Conservation (phyloP, 2,888 invertebrate species). For the Lumbricus terrestris region DNA sequence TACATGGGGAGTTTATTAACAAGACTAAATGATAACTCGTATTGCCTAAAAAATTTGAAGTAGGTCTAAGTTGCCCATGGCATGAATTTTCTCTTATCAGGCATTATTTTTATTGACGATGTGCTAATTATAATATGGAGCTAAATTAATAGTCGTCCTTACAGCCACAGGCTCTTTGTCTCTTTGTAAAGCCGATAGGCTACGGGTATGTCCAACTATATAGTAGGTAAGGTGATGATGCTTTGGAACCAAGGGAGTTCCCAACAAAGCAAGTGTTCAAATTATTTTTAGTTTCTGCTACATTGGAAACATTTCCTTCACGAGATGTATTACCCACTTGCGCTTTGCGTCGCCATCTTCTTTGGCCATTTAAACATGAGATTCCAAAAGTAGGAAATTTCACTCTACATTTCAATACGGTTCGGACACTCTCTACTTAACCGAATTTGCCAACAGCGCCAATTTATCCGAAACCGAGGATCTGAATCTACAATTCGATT, state of each 20-base stretch:
- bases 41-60: not conserved
- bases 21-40: not conserved
- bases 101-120: not conserved
- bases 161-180: too few species aligned
- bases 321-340: not conserved
- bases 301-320: too few species aligned
- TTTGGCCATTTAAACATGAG: not conserved
- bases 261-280: too few species aligned
- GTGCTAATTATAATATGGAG: too few species aligned
- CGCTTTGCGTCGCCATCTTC: not conserved
- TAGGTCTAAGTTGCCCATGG: not conserved
- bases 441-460: too few species aligned
- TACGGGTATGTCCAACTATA: too few species aligned
- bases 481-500: not conserved
- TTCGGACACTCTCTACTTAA: not conserved
- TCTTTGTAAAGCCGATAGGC: too few species aligned
- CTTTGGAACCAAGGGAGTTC: too few species aligned
- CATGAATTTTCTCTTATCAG: not conserved
- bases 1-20: not conserved
- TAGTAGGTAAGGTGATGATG: too few species aligned
- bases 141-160: too few species aligned
- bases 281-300: too few species aligned
- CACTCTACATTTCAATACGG: not conserved
- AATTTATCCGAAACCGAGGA: too few species aligned
- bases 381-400: not conserved